Base-by-base conservation (phyloP, 2,888 invertebrate genomes). In the Trachelus tabidus region DNA sequence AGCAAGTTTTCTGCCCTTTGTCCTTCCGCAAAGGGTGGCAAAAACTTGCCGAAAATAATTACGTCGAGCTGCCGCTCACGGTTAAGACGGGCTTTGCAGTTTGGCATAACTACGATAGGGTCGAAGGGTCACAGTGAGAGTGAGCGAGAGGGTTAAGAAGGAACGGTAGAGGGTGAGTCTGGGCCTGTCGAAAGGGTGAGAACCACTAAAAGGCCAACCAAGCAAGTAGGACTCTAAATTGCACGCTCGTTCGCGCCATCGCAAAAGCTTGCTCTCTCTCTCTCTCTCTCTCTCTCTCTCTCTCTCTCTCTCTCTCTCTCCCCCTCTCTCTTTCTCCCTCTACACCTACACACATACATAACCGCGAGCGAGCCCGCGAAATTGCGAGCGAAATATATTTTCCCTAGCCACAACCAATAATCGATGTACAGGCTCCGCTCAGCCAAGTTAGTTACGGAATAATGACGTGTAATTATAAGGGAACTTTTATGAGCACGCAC, bases 381-480 rank as follows among this genome's bases (percentile, higher is more conserved):
- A 71, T 71, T 15, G 23, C 71, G 33, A 71, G 31, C 71, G 71
- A 71, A 34, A 71, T 31, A 71, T 33, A 71, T 71, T 71, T 71
- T 71, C 71, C 33, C 71, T 31, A 4, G 71, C 71, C 71, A 23
- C 71, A 71, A 31, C 33, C 71, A 33, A 34, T 71, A 71, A 71
- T 71, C 71, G 71, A 71, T 71, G 71, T 71, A 71, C 71, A 34
- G 31, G 71, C 34, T 31, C 71, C 33, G 71, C 71, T 12, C 71
- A 34, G 33, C 31, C 71, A 34, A 71, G 71, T 71, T 71, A 71
- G 71, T 71, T 71, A 71, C 71, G 71, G 71, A 71, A 71, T 71
- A 71, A 71, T 71, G 71, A 71, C 71, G 71, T 71, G 71, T 34
- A 71, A 71, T 71, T 71, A 71, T 71, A 71, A 71, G 71, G 71